Evolutionary conservation across 37 sponge, comb jelly and placozoan species (phyloP), one percentile per base, ranked within the genome.

Genomic region (Corticium candelabrum): DNA sequence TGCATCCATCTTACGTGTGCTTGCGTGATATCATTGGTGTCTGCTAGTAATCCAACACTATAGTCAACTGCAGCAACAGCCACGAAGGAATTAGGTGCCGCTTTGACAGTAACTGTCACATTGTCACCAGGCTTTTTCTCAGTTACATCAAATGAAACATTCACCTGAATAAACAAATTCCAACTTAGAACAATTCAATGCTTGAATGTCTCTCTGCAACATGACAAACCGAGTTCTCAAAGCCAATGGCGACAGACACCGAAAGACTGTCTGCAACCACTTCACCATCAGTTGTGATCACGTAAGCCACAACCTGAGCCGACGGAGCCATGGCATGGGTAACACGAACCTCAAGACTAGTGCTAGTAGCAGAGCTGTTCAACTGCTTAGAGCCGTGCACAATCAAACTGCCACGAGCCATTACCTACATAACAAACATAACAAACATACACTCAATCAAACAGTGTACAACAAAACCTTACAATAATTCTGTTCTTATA

Each of bases 301-400:
- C 11, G 32, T 76, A 76, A 68, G 68, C 77, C 4, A 76, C 30
- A 5, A 76, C 68, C 68, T 29, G 11, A 35, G 77, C 77, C 5
- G 41, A 68, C 11, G 77, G 77, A 68, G 57, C 77, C 77, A 76
- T 76, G 37, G n/a, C 67, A 11, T 11, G 68, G 7, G 77, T 76
- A 5, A 76, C 77, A 32, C 4, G 31, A 15, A 70, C 7, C 4
- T 32, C 21, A 5, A 70, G 31, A 7, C 31, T 29, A 11, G 62
- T 50, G 11, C 62, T 50, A 50, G 11, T 50, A 21, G 62, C 62
- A 21, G 62, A 21, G 15, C 15, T 27, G 15, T 27, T 21, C 62
- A 50, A 21, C 11, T 50, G 15, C 15, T 50, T 21, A 11, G 37
- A 27, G 21, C 74, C 21, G 29, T 72, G 37, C 11, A 15, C 29